Evolutionary conservation across 2,888 invertebrate species (phyloP).

Genomic region (Danaus chrysippus): DNA sequence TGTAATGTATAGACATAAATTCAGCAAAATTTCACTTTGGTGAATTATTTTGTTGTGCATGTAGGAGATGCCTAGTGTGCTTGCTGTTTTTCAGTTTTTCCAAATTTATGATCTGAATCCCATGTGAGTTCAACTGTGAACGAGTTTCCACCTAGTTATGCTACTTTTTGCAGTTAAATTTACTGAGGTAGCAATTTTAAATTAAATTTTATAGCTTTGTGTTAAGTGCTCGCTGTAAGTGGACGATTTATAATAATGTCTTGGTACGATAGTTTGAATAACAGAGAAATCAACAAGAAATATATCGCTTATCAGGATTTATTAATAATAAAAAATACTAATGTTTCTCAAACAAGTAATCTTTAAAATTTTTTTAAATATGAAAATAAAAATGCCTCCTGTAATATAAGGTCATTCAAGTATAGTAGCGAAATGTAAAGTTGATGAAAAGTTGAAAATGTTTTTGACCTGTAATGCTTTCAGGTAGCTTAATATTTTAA

Average conservation of each 20-base stretch:
- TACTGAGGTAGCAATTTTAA: slow-evolving; percentile 35
- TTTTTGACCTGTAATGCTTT: slow-evolving; percentile 39
- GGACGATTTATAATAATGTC: slow-evolving; percentile 22
- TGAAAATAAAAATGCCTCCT: slow-evolving; percentile 22
- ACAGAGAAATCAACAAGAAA: slow-evolving; percentile 11
- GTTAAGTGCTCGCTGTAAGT: slow-evolving; percentile 32
- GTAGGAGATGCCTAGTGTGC: slow-evolving; percentile 31
- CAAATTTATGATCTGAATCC: slow-evolving; percentile 53
- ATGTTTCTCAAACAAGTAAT: no score
- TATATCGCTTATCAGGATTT: background rate
- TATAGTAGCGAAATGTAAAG: slow-evolving; percentile 36
- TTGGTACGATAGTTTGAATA: slow-evolving; percentile 14
- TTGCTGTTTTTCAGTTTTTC: slow-evolving; percentile 51
- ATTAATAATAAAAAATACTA: background rate
- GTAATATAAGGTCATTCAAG: slow-evolving; percentile 30
- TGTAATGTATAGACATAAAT: background rate
- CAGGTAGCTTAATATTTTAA: slow-evolving; percentile 40
- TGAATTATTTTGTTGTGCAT: slow-evolving; percentile 9
- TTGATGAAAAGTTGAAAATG: slow-evolving; percentile 39
- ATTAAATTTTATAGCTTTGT: slow-evolving; percentile 34
- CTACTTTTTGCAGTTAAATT: slow-evolving; percentile 43
- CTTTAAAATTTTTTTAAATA: background rate
- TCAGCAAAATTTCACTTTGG: slow-evolving; percentile 7
- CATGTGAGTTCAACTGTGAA: slow-evolving; percentile 49
- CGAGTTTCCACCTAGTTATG: slow-evolving; percentile 53